Base-by-base conservation (phyloP, 2,888 invertebrate genomes). In the Euzophera pinguis region DNA sequence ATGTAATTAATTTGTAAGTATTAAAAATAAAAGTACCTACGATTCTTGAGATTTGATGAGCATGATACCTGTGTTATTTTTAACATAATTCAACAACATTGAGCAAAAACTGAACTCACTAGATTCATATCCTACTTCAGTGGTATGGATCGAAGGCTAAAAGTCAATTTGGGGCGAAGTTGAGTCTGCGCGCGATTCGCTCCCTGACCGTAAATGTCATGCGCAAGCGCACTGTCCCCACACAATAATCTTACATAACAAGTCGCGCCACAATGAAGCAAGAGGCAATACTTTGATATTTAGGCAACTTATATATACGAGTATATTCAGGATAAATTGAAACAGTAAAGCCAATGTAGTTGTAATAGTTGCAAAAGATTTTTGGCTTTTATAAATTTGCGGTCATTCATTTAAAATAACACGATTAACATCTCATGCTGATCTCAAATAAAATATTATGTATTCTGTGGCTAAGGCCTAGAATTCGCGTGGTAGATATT, bases 161-260 rank as follows among this genome's bases (percentile, higher is more conserved):
- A 80, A 81, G 78, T 80, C 75, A 81, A 79, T 81, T 83, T 78
- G 71, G 77, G 73, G 72, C 73, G 75, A 78, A 73, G 72, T 32
- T 71, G 75, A 74, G 75, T 71, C 76, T 73, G 72, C 69, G 65
- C 62, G 63, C 67, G 70, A 71, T 73, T 73, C 69, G 65, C 65
- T 73, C 73, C 72, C 67, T 71, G 67, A 64, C 68, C 63, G 71
- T 75, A 82, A 83, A 86, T 86, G 85, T 83, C 85, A 86, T 69
- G 72, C 72, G 71, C 68, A 66, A 76, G 75, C 77, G 71, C 69
- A 67, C 71, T 78, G 75, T 78, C 75, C 71, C 73, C 71, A 60
- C 56, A 65, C 68, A 65, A 67, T 68, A 61, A 62, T 59, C 62
- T 83, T 82, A 73, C 73, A 71, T 78, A 79, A 83, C 58, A 49